Evolutionary conservation across 2,797 vertebrate genomes (phyloP), one percentile per base, ranked within the genome.

Genomic region (Pangasius djambal): DNA sequence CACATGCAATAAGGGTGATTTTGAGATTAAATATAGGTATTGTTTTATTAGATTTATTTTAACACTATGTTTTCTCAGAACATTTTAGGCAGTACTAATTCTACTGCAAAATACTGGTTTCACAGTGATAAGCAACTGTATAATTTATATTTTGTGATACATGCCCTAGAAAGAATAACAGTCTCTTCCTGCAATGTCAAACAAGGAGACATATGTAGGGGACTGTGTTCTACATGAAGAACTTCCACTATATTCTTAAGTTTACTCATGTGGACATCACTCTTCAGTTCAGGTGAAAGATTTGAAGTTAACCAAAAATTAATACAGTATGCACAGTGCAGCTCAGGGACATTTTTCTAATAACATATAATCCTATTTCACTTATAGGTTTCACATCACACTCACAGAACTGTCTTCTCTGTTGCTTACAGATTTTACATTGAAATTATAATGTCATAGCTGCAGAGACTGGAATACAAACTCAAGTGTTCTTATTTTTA

Each of bases 401-500:
- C 1, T 57, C 18, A 57, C 55, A 57, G 55, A 55, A 55, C 52
- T 55, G 52, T 6, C 55, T 57, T 57, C 55, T 57, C 16, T 57
- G 55, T 57, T 20, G 15, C 55, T 57, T 67, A 67, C 28, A 67
- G 31, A 67, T 67, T 28, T 10, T n/a, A 13, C 34, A 72, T 22
- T 44, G 37, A 25, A 9, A 44, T 40, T 37, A 6, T 72, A 44
- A 40, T 10, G 9, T 74, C 70, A 44, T 40, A 44, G 70, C 37
- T 74, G 37, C 20, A 77, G 25, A 52, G 28, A 48, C 40, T 75
- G 25, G 50, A 52, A 52, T 78, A 15, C 22, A 81, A 92, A 94
- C 92, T 92, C 89, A 87, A 69, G 79, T 86, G 44, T 88, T 88
- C 84, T 37, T 61, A 70, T 18, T 34, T 70, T 70, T 34, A 37